These are phyloP conservation scores for Biston stratarius DNA, from an alignment of 2,888 invertebrate genomes.

Conservation along the genomic window DNA sequence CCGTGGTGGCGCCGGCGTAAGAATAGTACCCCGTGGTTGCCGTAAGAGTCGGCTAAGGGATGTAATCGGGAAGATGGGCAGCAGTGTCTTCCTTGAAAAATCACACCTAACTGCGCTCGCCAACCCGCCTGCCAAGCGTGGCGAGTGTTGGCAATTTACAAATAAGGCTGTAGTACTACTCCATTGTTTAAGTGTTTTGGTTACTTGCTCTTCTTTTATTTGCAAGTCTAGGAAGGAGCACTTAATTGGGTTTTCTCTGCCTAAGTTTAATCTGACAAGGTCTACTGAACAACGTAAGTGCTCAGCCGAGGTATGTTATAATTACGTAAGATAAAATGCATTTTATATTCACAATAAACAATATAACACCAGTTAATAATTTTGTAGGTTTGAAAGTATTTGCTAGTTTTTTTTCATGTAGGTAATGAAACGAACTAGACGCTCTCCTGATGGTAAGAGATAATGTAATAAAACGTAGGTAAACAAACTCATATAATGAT, in stretches of 20 bases:
- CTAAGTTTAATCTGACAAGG: slow-evolving; percentile 18
- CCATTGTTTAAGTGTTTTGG: background rate
- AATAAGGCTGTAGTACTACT: no score
- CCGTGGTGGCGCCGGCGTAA: no score
- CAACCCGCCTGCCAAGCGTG: no score
- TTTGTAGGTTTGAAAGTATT: slow-evolving; percentile 4
- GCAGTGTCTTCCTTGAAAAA: no score
- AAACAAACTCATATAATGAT: background rate
- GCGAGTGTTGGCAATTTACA: no score
- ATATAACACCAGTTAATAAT: background rate
- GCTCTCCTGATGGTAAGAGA: no score
- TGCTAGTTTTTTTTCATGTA: background rate
- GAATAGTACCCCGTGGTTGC: no score
- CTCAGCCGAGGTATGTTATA: background rate
- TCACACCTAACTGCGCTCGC: no score
- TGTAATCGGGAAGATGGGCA: no score
- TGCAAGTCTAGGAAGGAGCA: slow-evolving; percentile 11
- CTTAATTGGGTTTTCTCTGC: slow-evolving; percentile 16
- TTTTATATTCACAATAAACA: slow-evolving; percentile 8
- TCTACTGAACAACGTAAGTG: slow-evolving; percentile 23
- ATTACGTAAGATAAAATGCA: slow-evolving; percentile 15
- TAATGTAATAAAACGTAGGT: no score
- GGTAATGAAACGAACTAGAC: no score
- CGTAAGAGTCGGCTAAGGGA: no score
- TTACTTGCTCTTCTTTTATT: slow-evolving; percentile 3